A percentile compares a stretch with the other conserved stretches of the same genome.
phyloP scores from a whole-genome alignment of 2,797 vertebrate species.

The Buphagus erythrorhynchus region DNA sequence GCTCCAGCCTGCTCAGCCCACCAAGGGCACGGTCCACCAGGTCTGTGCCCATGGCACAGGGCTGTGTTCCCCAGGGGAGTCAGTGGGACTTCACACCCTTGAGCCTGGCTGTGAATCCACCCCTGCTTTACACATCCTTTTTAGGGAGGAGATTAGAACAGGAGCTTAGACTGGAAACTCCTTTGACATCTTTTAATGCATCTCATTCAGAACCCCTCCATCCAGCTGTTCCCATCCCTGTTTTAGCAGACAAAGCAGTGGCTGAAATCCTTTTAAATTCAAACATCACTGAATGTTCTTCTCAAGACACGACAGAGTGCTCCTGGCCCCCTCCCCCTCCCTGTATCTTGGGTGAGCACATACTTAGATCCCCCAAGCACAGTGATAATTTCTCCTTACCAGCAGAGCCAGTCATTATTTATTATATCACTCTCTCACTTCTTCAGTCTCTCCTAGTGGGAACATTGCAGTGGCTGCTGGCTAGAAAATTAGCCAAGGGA shows the following conservation, averaged over 20 bases:
- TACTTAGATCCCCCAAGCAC: conserved; percentile 74
- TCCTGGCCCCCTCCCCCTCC: background rate
- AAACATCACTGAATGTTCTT: background rate
- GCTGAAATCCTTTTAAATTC: conserved; percentile 54
- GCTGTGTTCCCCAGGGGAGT: accelerated
- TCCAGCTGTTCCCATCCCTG: background rate
- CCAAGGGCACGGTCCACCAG: background rate
- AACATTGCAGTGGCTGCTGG: conserved; percentile 74
- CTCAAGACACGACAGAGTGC: background rate
- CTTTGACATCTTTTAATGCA: background rate
- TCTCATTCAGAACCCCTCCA: background rate
- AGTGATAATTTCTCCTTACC: conserved; percentile 77
- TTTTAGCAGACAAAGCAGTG: background rate
- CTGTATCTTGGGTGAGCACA: conserved; percentile 45
- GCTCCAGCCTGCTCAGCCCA: background rate
- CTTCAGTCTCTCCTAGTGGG: conserved; percentile 75
- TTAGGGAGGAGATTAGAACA: background rate
- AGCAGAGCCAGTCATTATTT: conserved; percentile 77
- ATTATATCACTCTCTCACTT: conserved; percentile 76
- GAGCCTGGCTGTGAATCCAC: background rate
- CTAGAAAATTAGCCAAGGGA: conserved; percentile 82
- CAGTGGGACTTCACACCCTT: background rate
- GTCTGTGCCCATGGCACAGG: background rate
- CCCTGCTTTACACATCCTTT: background rate
- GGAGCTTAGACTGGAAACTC: background rate